phyloP scores from a whole-genome alignment of 2,113 vertebrate species.

The Pangasianodon gigas region DNA sequence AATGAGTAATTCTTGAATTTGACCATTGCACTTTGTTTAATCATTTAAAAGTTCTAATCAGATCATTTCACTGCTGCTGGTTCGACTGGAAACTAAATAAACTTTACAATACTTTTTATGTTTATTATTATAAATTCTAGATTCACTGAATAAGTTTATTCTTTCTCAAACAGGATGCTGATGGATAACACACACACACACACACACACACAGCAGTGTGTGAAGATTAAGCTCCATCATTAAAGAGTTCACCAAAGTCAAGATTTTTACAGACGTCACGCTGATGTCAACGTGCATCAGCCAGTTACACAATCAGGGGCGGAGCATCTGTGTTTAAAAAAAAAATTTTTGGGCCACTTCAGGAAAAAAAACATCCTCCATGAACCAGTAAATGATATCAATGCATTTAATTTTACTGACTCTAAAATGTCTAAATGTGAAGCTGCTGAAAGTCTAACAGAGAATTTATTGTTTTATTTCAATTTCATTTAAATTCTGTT shows the following conservation, averaged over 20 bases:
- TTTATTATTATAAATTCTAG: not conserved
- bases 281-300: not conserved
- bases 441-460: not conserved
- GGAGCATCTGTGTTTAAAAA: not conserved
- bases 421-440: not conserved
- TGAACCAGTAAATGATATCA: not conserved
- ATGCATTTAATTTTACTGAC: not conserved
- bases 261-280: not conserved
- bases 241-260: not conserved
- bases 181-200: conserved; percentile 17
- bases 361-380: not conserved
- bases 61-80: too few relatives aligned
- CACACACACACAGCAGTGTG: not conserved
- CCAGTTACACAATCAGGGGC: not conserved
- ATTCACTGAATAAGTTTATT: not conserved
- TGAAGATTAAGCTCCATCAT: not conserved
- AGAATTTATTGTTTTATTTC: not conserved
- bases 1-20: too few relatives aligned
- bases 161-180: too few relatives aligned
- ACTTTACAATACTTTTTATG: too few relatives aligned
- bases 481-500: not conserved
- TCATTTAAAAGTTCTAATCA: too few relatives aligned
- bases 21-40: too few relatives aligned
- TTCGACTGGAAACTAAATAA: too few relatives aligned
- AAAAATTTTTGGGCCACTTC: not conserved